Evolutionary conservation across 1,140 invertebrate species (phyloP), one percentile per base, ranked within the genome.

Genomic region (Drosophila grimshawi): DNA sequence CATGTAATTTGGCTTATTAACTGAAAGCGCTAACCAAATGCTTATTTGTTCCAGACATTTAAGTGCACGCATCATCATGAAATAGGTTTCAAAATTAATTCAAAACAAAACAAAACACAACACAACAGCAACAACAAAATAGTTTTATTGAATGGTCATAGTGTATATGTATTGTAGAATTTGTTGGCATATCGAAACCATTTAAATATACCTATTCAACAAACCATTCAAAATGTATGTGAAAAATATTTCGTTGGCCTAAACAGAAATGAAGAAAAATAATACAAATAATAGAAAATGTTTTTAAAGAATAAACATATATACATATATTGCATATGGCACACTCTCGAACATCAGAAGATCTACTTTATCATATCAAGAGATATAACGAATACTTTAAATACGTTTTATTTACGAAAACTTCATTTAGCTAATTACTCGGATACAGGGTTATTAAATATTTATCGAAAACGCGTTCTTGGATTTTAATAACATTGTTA

Each of bases 11-110:
- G 55, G 27, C 55, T 57, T 45, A 57, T 43, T 55, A n/a, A n/a
- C 32, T 30, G 10, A 32, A 52, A 56, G 8, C 27, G 55, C 19
- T n/a, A 45, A 33, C n/a, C 5, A 30, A 52, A 59, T 37, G 39
- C 41, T 48, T 37, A 51, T 60, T 69, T 49, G 43, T 11, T 29
- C 35, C 39, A 57, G 37, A 11, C 30, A 7, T 57, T 35, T 32
- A 29, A 53, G 10, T 55, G 67, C 80, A 76, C 66, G 51, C 71
- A 68, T 51, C 57, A 69, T 64, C 76, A 83, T 19, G 19, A 19
- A 77, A 77, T 85, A 85, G 81, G 81, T 85, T 85, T 85, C 81
- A 85, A 85, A 85, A 85, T 85, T 85, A 67, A 60, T 27, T 59
- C 37, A 69, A 62, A 49, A 41, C 33, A 7, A 27, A 56, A 55